Evolutionary conservation across 1,140 invertebrate genomes (phyloP).

Genomic region (Leptinotarsa defecta): DNA sequence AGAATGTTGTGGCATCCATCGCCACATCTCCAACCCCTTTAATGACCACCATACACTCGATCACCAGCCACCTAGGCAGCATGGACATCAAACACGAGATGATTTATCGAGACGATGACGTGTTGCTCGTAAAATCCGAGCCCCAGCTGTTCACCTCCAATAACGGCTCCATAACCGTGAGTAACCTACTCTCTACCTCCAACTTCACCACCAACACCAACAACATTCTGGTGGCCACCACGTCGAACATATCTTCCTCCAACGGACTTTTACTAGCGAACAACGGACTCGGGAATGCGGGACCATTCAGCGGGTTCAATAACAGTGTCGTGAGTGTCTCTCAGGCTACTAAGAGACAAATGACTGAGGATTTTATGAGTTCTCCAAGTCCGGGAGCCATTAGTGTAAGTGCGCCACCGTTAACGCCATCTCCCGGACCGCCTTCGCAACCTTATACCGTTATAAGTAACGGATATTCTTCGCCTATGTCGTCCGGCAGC

Average conservation of each 20-base stretch:
- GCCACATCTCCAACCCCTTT: conserved; percentile 41
- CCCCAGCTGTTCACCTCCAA: conserved; percentile 46
- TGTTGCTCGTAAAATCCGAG: conserved; percentile 54
- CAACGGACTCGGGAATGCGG: conserved; percentile 31
- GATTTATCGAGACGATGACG: conserved; percentile 52
- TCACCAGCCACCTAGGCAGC: conserved; percentile 32
- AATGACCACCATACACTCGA: conserved; percentile 47
- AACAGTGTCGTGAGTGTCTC: conserved; percentile 23
- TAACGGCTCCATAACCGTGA: conserved; percentile 36
- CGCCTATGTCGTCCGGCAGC: conserved; percentile 79
- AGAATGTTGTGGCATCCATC: conserved; percentile 36
- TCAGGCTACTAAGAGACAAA: conserved; percentile 32
- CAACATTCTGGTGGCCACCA: conserved; percentile 31
- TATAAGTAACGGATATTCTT: conserved; percentile 79
- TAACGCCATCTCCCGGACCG: conserved; percentile 65
- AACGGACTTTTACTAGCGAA: conserved; percentile 35
- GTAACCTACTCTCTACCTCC: conserved; percentile 25
- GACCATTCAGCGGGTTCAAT: conserved; percentile 35
- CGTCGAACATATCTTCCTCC: conserved; percentile 29
- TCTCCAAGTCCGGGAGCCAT: conserved; percentile 64
- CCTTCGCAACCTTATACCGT: conserved; percentile 62
- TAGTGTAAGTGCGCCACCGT: conserved; percentile 62
- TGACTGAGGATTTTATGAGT: conserved; percentile 67
- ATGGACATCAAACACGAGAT: conserved; percentile 55
- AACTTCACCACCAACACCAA: conserved; percentile 23